phyloP scores from a whole-genome alignment of 2,113 vertebrate species.

The Paratilapia polleni region DNA sequence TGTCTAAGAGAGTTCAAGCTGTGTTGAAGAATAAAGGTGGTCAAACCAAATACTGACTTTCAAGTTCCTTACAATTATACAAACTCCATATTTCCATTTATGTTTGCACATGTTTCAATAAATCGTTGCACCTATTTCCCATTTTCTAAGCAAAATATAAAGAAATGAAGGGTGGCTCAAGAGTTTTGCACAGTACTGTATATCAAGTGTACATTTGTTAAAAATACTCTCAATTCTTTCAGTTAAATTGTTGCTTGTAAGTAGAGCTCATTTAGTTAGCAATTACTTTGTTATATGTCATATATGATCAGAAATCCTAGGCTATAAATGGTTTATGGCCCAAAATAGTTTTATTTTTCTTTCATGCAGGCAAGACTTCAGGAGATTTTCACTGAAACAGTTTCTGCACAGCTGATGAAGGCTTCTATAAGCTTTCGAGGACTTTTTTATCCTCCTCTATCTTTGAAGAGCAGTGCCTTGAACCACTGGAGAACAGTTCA shows the following conservation, averaged over 20 bases:
- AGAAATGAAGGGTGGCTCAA: background rate
- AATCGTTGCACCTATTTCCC: background rate
- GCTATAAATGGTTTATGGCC: background rate
- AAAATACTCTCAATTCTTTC: background rate
- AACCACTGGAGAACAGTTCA: constrained; percentile 33
- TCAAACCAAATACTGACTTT: too few species aligned
- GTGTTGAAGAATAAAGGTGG: too few species aligned
- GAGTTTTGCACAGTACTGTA: background rate
- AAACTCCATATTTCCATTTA: background rate
- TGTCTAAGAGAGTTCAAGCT: too few species aligned
- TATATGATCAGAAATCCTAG: background rate
- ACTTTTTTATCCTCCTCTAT: constrained; percentile 33
- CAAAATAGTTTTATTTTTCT: background rate
- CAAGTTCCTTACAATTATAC: background rate
- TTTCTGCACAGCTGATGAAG: constrained; percentile 2
- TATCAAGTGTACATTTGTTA: background rate
- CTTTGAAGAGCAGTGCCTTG: constrained; percentile 51
- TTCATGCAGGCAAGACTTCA: background rate
- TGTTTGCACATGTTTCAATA: background rate
- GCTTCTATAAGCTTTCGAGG: constrained; percentile 4
- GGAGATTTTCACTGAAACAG: constrained; percentile 19
- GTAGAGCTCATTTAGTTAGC: background rate
- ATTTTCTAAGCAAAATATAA: background rate
- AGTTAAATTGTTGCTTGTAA: background rate
- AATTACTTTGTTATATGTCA: background rate